Evolutionary conservation across 2,113 vertebrate species (phyloP), one percentile per base, ranked within the genome.

Genomic region (Plecotus auritus): DNA sequence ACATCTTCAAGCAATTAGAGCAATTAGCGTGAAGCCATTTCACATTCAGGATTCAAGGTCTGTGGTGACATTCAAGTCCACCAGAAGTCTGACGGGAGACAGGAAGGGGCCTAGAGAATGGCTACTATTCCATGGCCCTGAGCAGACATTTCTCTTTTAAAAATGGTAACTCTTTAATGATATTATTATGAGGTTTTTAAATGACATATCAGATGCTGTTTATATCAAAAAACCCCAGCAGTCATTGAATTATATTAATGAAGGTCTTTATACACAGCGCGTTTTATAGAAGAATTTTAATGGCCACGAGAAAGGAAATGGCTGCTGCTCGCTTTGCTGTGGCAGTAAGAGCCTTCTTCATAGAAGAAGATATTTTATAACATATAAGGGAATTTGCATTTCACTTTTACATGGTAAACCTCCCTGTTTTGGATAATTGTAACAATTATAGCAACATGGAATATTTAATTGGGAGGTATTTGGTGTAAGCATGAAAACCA

Each of bases 1-100:
- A 99, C 99, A 99, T 99, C 99, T 99, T 99, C 99, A 98, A 98
- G 99, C 99, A 99, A 99, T 99, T 99, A 99, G 98, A 98, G 99
- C 99, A 99, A 99, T 99, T 99, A 99, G 99, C 98, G 98, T 98
- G 98, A 98, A 99, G 98, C 98, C 98, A 98, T 99, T 99, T 99
- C 98, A 98, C 98, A 98, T 99, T 99, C 98, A 98, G 98, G 99
- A 97, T 98, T 99, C 98, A 99, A 99, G 98, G 99, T 99, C 99
- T 99, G 98, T 94, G 95, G 98, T 98, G 98, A 98, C 98, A 98
- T 98, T 98, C 98, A 98, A 98, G 98, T 98, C 98, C 98, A 98
- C 97, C 95, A 98, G 97, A 97, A 97, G 97, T 96, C 97, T 93
- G 92, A 91, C 96, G 82, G 77, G 91, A 97, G 95, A 95, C 64